Conservation (phyloP, 1,140 invertebrate genomes). For the Zaprionus taronus region DNA sequence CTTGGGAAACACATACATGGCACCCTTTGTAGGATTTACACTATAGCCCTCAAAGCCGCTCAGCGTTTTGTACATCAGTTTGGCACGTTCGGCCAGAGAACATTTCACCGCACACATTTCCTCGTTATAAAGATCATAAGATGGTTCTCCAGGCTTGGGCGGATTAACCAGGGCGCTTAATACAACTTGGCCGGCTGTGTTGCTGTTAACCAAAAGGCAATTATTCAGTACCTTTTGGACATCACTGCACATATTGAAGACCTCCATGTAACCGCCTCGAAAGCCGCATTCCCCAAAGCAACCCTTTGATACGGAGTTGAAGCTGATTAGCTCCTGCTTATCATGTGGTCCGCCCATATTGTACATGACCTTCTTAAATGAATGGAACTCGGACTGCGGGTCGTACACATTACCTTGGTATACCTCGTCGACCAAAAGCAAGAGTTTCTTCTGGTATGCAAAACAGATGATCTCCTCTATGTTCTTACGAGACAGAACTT, state of each 20-base stretch:
- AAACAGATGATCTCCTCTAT: slow-evolving; percentile 97
- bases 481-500: slow-evolving; percentile 94
- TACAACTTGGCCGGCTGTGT: slow-evolving; percentile 94
- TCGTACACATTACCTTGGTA: slow-evolving; percentile 98
- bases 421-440: slow-evolving; percentile 98
- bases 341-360: slow-evolving; percentile 95
- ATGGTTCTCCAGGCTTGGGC: slow-evolving; percentile 92
- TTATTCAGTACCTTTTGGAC: slow-evolving; percentile 96
- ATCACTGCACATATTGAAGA: slow-evolving; percentile 93
- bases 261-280: slow-evolving; percentile 96
- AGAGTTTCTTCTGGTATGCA: slow-evolving; percentile 93
- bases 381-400: slow-evolving; percentile 93
- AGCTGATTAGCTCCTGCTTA: slow-evolving; percentile 95
- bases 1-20: slow-evolving; percentile 98
- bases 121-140: slow-evolving; percentile 89
- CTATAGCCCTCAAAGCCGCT: slow-evolving; percentile 96
- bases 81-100: slow-evolving; percentile 91
- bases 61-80: slow-evolving; percentile 95
- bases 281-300: slow-evolving; percentile 93
- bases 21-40: slow-evolving; percentile 95
- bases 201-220: slow-evolving; percentile 96
- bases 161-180: slow-evolving; percentile 91
- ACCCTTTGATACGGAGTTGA: slow-evolving; percentile 98
- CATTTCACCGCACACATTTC: slow-evolving; percentile 93
- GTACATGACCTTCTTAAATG: slow-evolving; percentile 93